A percentile compares a stretch with the other conserved stretches of the same genome.
These are phyloP conservation scores for Girardinus metallicus DNA, from an alignment of 2,797 vertebrate species.

Conservation along the genomic window DNA sequence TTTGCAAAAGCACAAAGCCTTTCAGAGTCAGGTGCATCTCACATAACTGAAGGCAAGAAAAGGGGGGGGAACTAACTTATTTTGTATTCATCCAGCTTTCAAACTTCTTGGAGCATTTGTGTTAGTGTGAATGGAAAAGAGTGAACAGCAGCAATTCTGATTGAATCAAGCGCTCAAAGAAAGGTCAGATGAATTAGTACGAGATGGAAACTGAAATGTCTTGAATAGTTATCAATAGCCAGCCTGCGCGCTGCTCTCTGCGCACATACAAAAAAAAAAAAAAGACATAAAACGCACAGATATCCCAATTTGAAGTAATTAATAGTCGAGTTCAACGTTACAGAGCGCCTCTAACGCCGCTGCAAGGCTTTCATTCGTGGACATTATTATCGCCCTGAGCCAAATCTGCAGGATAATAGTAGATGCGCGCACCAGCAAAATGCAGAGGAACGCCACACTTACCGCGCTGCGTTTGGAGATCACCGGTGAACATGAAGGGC, in stretches of 20 bases:
- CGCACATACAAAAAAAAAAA: background rate
- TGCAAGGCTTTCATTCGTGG: slow-evolving; percentile 29
- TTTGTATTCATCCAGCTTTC: slow-evolving; percentile 14
- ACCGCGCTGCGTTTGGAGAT: slow-evolving; percentile 62
- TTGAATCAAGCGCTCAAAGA: background rate
- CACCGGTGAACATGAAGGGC: slow-evolving; percentile 5
- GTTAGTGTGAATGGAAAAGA: background rate
- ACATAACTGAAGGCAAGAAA: background rate
- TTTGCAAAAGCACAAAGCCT: slow-evolving; percentile 6
- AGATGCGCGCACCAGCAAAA: slow-evolving; percentile 32
- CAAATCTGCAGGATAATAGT: slow-evolving; percentile 20
- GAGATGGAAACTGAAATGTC: slow-evolving; percentile 15
- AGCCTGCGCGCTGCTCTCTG: slow-evolving; percentile 27
- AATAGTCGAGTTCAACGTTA: slow-evolving; percentile 41
- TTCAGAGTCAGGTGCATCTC: background rate
- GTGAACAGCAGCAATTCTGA: background rate
- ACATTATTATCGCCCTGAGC: slow-evolving; percentile 33
- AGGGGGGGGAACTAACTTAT: slow-evolving; percentile 27
- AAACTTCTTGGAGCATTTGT: slow-evolving; percentile 7
- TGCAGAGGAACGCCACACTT: slow-evolving; percentile 55
- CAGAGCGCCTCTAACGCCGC: slow-evolving; percentile 18
- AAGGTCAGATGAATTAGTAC: slow-evolving; percentile 13
- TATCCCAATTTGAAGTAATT: slow-evolving; percentile 59
- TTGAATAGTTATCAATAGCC: slow-evolving; percentile 7
- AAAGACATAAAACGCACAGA: slow-evolving; percentile 31